Base-by-base conservation (phyloP, 2,888 invertebrate species). In the Epistrophe grossulariae region DNA sequence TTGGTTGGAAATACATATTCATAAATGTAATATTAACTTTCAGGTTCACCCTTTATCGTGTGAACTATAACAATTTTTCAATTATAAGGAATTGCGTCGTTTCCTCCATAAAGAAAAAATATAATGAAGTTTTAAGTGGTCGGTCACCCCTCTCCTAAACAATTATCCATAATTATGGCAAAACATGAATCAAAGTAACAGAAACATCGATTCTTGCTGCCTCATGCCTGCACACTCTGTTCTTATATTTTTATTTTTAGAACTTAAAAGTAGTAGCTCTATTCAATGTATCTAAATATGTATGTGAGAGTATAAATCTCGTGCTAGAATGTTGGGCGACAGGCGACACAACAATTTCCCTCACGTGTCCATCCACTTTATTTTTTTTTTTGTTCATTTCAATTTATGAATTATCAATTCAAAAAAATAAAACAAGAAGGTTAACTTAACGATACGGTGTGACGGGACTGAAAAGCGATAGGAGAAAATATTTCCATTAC, bases 351-450 rank as follows among this genome's bases (percentile, higher is more conserved):
- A 73, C 60, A 68, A 72, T 85, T 62, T 48, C 50, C 28, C 28
- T 81, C 85, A 85, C 85, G 85, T 85, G 85, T 68, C 57, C 4
- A 19, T 50, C 15, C 68, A 72, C 5, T 84, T 62, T 38, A 71
- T 72, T 62, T 2, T 24, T 24, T n/a, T n/a, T n/a, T n/a, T n/a
- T n/a, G n/a, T n/a, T 77, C 71, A 76, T 66, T 52, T 24, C 77
- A 81, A 70, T 77, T 81, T 77, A 78, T 85, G 70, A 82, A 74
- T 82, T 82, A 85, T 77, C 64, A 64, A 85, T 78, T 81, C 15
- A 11, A 35, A 60, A 50, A 4, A 40, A 35, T 8, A 43, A 43
- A 28, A 45, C 0, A 0, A 55, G 76, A 82, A 79, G 48, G 71
- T 72, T 82, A 82, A 82, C 77, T 4, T 38, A 19, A 5, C 62